Evolutionary conservation across 2,888 invertebrate species (phyloP).

Genomic region (Cephus pulcher): DNA sequence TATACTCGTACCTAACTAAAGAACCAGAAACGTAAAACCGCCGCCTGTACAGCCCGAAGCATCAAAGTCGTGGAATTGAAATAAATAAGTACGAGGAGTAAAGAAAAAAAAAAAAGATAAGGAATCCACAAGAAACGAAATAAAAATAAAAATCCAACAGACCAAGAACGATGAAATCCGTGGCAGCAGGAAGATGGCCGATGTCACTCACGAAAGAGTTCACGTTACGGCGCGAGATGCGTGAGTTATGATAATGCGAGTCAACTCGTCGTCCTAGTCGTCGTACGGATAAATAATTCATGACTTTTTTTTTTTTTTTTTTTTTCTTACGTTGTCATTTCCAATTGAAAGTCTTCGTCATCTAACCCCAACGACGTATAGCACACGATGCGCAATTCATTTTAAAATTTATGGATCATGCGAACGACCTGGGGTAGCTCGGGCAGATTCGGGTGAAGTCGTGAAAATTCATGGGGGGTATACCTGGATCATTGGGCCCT

Average conservation of each 20-base stretch:
- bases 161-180: neutral
- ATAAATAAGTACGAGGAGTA: neutral
- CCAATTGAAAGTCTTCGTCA: conserved; percentile 8
- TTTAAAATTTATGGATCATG: neutral
- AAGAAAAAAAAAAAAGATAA: neutral
- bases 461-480: neutral
- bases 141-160: neutral
- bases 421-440: neutral
- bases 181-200: neutral
- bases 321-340: conserved; percentile 15
- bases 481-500: neutral
- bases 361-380: neutral
- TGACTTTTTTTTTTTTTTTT: conserved; percentile 35
- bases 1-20: neutral
- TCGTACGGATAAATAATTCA: conserved; percentile 54
- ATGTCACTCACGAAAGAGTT: neutral
- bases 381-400: neutral
- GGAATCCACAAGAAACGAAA: neutral
- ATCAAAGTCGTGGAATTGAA: neutral
- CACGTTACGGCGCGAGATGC: conserved; percentile 25
- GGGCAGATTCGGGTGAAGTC: neutral
- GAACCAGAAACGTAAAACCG: neutral
- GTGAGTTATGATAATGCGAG: conserved; percentile 49
- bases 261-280: neutral
- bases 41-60: neutral